phyloP scores from a whole-genome alignment of 2,113 vertebrate species.

The Nymphicus hollandicus region DNA sequence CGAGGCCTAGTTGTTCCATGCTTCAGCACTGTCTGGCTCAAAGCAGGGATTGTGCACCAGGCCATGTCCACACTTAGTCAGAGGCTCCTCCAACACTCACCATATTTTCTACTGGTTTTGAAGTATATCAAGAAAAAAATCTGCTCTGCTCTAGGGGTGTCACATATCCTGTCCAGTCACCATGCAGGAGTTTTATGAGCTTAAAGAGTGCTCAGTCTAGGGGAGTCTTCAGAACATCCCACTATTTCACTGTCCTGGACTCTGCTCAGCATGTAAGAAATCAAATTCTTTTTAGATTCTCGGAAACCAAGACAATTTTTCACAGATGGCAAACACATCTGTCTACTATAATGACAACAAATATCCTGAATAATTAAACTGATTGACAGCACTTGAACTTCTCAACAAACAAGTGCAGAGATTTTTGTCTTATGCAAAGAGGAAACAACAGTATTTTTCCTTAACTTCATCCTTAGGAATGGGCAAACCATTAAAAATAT shows the following conservation, averaged over 20 bases:
- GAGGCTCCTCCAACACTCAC: too few species aligned
- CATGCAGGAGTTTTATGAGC: background rate
- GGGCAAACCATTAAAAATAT: slow-evolving; percentile 15
- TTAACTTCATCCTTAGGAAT: background rate
- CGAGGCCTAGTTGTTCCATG: too few species aligned
- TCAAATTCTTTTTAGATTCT: background rate
- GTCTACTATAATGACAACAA: background rate
- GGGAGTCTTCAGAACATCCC: background rate
- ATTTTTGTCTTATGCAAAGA: background rate
- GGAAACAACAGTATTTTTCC: background rate
- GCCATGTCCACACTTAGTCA: too few species aligned
- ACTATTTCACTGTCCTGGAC: background rate
- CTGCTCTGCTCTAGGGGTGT: background rate
- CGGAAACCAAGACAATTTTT: background rate
- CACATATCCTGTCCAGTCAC: background rate
- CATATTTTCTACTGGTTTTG: background rate
- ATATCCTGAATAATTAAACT: background rate
- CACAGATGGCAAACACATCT: background rate
- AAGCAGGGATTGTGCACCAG: too few species aligned
- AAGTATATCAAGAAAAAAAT: background rate
- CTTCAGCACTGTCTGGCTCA: too few species aligned
- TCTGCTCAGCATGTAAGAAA: background rate
- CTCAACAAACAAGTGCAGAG: background rate
- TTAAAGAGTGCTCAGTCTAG: background rate
- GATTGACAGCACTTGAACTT: background rate